These are phyloP conservation scores for Catamblyrhynchus diadema DNA, from an alignment of 2,797 vertebrate species.

Conservation along the genomic window DNA sequence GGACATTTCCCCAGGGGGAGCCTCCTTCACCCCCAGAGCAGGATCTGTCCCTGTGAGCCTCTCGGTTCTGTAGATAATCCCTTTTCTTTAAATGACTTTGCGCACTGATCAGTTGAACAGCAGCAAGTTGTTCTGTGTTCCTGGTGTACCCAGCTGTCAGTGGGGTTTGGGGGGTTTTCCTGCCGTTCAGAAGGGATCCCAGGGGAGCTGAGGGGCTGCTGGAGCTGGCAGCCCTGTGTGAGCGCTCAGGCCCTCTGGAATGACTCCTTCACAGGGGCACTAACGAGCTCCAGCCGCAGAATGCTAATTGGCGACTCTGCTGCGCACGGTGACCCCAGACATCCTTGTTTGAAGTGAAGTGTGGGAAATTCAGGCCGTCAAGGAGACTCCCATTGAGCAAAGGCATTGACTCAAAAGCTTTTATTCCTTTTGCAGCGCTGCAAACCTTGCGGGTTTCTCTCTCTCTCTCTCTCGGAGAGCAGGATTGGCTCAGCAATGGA, in stretches of 20 bases:
- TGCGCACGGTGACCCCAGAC: background rate
- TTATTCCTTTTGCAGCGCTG: accelerated
- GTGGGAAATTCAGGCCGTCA: background rate
- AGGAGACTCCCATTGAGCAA: accelerated
- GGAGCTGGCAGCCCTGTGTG: background rate
- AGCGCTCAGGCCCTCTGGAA: background rate
- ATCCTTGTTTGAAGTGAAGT: background rate
- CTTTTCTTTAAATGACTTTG: background rate
- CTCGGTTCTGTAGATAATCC: accelerated
- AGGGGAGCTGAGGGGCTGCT: background rate
- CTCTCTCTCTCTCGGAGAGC: background rate
- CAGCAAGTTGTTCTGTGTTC: background rate
- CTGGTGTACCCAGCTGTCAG: background rate
- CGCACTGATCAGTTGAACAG: accelerated
- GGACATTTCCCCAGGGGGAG: background rate
- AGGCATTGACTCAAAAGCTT: background rate
- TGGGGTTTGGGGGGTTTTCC: background rate
- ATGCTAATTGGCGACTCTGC: background rate
- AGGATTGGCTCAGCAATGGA: background rate
- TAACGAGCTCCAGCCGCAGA: background rate
- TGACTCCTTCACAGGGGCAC: background rate
- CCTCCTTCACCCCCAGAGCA: accelerated
- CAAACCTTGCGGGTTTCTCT: background rate
- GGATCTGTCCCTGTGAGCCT: accelerated
- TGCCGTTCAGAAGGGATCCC: background rate